A percentile compares a stretch with the other conserved stretches of the same genome.
Evolutionary conservation across 2,113 vertebrate genomes (phyloP).

Genomic region (Litocranius walleri): DNA sequence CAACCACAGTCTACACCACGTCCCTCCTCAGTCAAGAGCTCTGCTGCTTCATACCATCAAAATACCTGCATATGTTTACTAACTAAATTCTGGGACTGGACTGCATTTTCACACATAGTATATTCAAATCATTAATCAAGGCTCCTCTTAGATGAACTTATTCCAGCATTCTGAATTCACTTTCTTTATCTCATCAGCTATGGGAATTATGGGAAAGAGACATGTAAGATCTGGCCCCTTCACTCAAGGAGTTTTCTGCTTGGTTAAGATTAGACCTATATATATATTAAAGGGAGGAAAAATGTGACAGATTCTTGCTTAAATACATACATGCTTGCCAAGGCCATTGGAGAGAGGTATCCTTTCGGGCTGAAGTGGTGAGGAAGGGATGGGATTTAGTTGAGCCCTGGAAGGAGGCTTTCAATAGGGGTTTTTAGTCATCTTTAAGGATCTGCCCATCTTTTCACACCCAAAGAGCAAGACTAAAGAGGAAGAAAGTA

Average conservation of each 20-base stretch:
- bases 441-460: neutral
- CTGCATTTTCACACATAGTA: conserved; percentile 26
- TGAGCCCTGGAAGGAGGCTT: neutral
- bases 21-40: neutral
- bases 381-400: neutral
- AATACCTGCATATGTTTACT: neutral
- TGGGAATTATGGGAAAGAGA: neutral
- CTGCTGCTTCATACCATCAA: neutral
- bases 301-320: neutral
- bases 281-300: neutral
- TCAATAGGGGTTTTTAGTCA: neutral
- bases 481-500: neutral
- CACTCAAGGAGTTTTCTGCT: conserved; percentile 11
- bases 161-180: neutral
- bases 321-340: neutral
- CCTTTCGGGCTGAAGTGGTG: neutral
- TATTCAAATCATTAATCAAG: neutral
- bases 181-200: neutral
- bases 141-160: neutral
- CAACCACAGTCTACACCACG: neutral
- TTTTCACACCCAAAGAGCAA: neutral
- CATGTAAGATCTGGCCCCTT: neutral
- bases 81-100: neutral
- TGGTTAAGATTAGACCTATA: neutral
- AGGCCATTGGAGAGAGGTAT: neutral